These are phyloP conservation scores for Myripristis jacobus DNA, from an alignment of 2,797 vertebrate species.

Conservation along the genomic window DNA sequence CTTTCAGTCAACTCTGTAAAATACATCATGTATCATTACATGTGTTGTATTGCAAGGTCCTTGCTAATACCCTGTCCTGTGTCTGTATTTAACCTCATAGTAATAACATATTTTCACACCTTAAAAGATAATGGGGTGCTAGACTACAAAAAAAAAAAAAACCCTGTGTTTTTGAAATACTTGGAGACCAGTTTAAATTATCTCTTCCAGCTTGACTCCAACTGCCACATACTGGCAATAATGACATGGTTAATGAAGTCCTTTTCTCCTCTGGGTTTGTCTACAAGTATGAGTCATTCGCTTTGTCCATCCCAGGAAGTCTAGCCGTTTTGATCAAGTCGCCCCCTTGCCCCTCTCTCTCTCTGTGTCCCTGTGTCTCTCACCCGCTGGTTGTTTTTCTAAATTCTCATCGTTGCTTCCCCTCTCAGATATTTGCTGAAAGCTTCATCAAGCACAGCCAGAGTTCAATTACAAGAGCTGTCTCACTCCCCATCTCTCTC, in stretches of 20 bases:
- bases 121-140: not conserved
- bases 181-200: not conserved
- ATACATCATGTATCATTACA: no score
- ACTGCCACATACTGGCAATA: slow-evolving; percentile 7
- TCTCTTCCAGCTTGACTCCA: slow-evolving; percentile 18
- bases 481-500: slow-evolving; percentile 42
- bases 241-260: slow-evolving; percentile 38
- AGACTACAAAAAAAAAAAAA: not conserved
- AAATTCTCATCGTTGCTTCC: slow-evolving; percentile 65
- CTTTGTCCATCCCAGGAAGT: slow-evolving; percentile 54
- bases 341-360: slow-evolving; percentile 14
- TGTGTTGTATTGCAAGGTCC: no score
- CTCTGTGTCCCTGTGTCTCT: slow-evolving; percentile 27
- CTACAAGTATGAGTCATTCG: slow-evolving; percentile 6
- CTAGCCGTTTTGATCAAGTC: slow-evolving; percentile 62
- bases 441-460: slow-evolving; percentile 75
- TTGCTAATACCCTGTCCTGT: no score
- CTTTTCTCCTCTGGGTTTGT: slow-evolving; percentile 49
- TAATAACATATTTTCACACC: not conserved
- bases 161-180: slow-evolving; percentile 14
- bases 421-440: slow-evolving; percentile 68
- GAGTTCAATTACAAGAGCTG: slow-evolving; percentile 72
- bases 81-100: not conserved
- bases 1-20: no score
- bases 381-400: slow-evolving; percentile 67